Percentiles rank a stretch among this genome's conserved stretches.
These are phyloP conservation scores for Sebastes baramenuke DNA, from an alignment of 2,797 vertebrate species.

Conservation along the genomic window DNA sequence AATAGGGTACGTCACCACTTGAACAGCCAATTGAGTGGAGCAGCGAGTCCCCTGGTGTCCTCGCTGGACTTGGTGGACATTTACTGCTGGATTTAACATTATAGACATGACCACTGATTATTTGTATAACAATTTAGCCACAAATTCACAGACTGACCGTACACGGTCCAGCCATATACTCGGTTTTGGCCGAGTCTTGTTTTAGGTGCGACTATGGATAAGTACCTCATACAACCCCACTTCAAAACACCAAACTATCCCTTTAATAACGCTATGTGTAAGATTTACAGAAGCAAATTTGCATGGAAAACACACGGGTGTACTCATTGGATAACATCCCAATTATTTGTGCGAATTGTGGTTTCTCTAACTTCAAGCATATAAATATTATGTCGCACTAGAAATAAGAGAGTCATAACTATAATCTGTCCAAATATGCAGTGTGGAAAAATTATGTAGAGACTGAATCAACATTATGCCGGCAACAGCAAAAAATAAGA, in stretches of 20 bases:
- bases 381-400: slow-evolving; percentile 9
- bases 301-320: background rate
- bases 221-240: background rate
- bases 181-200: too few species aligned
- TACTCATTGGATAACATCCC: background rate
- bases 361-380: slow-evolving; percentile 6
- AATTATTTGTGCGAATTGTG: slow-evolving; percentile 3
- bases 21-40: background rate
- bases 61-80: background rate
- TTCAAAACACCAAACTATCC: background rate
- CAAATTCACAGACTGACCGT: background rate
- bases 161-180: background rate
- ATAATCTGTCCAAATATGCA: slow-evolving; percentile 16
- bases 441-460: background rate
- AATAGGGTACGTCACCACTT: background rate
- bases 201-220: background rate
- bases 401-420: slow-evolving; percentile 1
- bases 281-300: slow-evolving; percentile 11
- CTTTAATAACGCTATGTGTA: background rate
- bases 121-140: background rate
- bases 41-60: background rate
- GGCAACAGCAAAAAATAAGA: background rate
- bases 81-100: background rate
- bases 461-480: slow-evolving; percentile 22
- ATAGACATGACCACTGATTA: background rate